These are phyloP conservation scores for Thermophis baileyi DNA, from an alignment of 2,113 vertebrate genomes.

Conservation along the genomic window DNA sequence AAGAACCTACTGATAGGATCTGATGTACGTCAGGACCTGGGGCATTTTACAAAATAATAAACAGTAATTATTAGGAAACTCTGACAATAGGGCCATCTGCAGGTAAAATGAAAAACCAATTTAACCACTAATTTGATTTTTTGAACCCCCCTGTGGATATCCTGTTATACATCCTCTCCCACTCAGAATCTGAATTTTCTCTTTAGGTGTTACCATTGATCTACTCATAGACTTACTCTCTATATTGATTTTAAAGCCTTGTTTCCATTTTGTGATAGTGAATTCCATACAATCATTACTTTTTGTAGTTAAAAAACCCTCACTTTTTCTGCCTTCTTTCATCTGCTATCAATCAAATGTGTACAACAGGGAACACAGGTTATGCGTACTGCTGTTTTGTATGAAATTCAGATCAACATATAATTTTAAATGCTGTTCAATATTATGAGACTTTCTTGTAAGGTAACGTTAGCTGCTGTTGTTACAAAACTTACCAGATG, in stretches of 20 bases:
- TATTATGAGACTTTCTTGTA: not conserved
- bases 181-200: not conserved
- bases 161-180: not conserved
- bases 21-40: not conserved
- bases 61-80: not conserved
- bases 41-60: not conserved
- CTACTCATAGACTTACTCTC: not conserved
- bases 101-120: not conserved
- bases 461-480: not conserved
- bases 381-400: not conserved
- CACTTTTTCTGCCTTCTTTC: not conserved
- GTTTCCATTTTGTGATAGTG: not conserved
- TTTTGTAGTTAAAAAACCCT: not conserved
- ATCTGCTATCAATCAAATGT: not conserved
- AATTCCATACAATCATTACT: not conserved
- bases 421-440: no score
- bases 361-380: not conserved
- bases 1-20: not conserved
- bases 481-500: not conserved
- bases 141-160: not conserved
- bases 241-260: not conserved
- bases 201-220: not conserved
- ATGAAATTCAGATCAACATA: not conserved
- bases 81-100: not conserved
- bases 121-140: not conserved